phyloP scores from a whole-genome alignment of 2,113 vertebrate species.

The Phylloscopus whistleri region DNA sequence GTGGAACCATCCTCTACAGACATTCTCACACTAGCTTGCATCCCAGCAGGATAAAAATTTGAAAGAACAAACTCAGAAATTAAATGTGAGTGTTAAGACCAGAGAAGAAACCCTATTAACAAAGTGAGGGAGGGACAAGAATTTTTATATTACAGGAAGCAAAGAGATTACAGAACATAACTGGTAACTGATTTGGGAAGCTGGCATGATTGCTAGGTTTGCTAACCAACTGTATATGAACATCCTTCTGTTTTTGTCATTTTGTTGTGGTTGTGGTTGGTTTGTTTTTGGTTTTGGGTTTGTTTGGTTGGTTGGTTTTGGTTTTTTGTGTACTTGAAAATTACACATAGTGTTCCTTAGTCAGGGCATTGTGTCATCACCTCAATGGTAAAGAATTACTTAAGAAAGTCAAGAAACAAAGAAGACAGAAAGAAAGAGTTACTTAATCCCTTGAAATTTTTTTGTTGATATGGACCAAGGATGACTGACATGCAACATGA shows the following conservation, averaged over 20 bases:
- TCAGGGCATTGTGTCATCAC: background rate
- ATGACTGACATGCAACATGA: background rate
- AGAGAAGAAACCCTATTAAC: background rate
- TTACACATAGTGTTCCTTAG: background rate
- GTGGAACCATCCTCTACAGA: background rate
- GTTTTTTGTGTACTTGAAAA: background rate
- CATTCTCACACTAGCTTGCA: background rate
- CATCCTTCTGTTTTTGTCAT: background rate
- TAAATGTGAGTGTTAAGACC: background rate
- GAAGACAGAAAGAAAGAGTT: background rate
- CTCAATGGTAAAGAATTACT: background rate
- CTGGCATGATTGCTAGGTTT: background rate
- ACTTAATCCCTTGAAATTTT: background rate
- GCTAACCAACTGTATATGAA: background rate
- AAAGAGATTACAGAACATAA: background rate
- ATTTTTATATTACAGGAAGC: background rate
- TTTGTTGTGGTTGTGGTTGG: background rate
- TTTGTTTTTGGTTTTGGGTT: too few relatives aligned
- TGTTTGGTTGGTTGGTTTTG: too few relatives aligned
- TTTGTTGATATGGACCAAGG: background rate
- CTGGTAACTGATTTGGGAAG: background rate
- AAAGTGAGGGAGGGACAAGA: rapidly evolving
- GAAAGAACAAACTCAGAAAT: background rate
- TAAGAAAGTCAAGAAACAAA: background rate
- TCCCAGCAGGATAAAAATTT: background rate